Base-by-base conservation (phyloP, 1,140 invertebrate genomes). In the Agrypnia vestita region DNA sequence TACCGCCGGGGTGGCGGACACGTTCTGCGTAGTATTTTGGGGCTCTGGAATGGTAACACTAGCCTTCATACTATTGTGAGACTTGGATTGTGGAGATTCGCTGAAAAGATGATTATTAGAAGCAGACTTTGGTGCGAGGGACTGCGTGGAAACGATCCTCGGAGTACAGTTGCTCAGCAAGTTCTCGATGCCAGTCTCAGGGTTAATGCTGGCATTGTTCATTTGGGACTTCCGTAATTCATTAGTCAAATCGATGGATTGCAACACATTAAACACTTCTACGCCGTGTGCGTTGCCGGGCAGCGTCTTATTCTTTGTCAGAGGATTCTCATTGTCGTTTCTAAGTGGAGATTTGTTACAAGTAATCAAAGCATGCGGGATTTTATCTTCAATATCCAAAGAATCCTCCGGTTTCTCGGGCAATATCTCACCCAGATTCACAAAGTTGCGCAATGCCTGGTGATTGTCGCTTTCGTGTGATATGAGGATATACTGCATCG, bases 261-360 rank as follows among this genome's bases (percentile, higher is more conserved):
- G 67, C 67, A 71, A 49, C 3, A 71, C 67, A 7, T 71, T 71
- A 19, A 49, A 71, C 15, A 71, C 67, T 51, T 71, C 17, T 8
- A 71, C 67, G 0, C 35, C 35, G 13, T 44, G 19, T 64, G 55
- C 10, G 17, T 19, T n/a, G 35, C 17, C n/a, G 35, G n/a, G n/a
- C 13, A 43, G 4, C 7, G 3, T 7, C 35, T 8, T 9, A 0
- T 17, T 13, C 19, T 21, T 43, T n/a, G 0, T 6, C n/a, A 4
- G 13, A 6, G n/a, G 1, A 15, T 47, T 67, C 44, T 67, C 9
- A 43, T 8, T 25, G 6, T 44, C 3, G 43, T 64, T 15, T 35
- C 25, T 49, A 3, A 17, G 10, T 51, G 46, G 15, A 3, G 9
- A 51, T 51, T 71, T 35, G 21, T 21, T 12, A 47, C 47, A 71